These are phyloP conservation scores for Poeciliopsis prolifica DNA, from an alignment of 2,113 vertebrate species.

Conservation along the genomic window DNA sequence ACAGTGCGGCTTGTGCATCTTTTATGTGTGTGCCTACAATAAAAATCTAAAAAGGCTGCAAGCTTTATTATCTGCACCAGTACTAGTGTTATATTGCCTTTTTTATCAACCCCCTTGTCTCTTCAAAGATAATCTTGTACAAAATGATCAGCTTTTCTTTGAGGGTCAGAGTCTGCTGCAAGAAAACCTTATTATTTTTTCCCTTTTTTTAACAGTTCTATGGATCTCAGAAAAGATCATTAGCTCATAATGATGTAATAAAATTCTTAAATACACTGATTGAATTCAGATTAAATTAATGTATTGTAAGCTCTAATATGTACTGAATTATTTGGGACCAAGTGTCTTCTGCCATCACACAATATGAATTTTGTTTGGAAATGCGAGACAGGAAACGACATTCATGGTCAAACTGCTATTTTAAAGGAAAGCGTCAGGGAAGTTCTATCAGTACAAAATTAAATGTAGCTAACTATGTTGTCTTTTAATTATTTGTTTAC, in stretches of 20 bases:
- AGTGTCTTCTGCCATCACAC: too few species aligned
- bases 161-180: conserved; percentile 27
- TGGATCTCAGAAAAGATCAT: not conserved
- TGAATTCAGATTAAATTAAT: not conserved
- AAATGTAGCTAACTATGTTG: too few species aligned
- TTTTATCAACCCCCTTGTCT: conserved; percentile 12
- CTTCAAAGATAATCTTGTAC: conserved; percentile 14
- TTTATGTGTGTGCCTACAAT: conserved; percentile 14
- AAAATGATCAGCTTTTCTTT: conserved; percentile 15
- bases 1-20: not conserved
- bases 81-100: conserved; percentile 15
- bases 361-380: too few species aligned
- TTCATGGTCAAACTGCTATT: too few species aligned
- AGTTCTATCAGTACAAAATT: too few species aligned
- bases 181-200: conserved; percentile 22
- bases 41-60: not conserved
- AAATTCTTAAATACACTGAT: not conserved
- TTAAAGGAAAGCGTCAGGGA: too few species aligned
- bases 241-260: not conserved
- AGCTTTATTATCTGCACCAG: conserved; percentile 12
- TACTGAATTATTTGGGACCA: not conserved
- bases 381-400: too few species aligned
- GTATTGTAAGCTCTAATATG: not conserved
- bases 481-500: too few species aligned
- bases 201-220: conserved; percentile 14